Percentiles rank a stretch among this genome's conserved stretches.
Evolutionary conservation across 2,888 invertebrate genomes (phyloP).

Genomic region (Mesoligia furuncula): DNA sequence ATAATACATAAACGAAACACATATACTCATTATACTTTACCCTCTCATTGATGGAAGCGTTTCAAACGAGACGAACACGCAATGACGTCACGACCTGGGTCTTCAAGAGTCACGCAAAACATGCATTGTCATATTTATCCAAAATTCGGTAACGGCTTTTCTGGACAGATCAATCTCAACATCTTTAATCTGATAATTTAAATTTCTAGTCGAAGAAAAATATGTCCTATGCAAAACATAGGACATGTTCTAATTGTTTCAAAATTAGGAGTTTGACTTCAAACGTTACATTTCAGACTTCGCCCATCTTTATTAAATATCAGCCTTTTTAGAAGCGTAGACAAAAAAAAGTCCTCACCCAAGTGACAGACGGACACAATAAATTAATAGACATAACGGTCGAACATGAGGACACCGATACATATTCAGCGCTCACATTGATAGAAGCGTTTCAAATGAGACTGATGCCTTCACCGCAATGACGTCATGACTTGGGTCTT

Average conservation of each 20-base stretch:
- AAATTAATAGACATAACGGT: constrained; percentile 42
- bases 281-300: background rate
- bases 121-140: background rate
- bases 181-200: background rate
- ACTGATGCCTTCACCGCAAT: background rate
- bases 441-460: constrained; percentile 88
- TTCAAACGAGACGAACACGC: background rate
- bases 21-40: background rate
- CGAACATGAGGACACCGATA: constrained; percentile 76
- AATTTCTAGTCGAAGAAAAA: background rate
- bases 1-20: background rate
- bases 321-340: constrained; percentile 14
- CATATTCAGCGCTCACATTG: constrained; percentile 86
- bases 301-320: background rate
- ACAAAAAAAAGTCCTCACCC: constrained; percentile 34
- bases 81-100: background rate
- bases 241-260: background rate
- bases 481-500: background rate
- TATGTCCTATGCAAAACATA: background rate
- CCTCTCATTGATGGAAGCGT: background rate
- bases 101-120: background rate
- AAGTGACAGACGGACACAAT: constrained; percentile 47
- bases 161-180: background rate
- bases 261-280: background rate
- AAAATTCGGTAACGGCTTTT: background rate